phyloP scores from a whole-genome alignment of 1,140 invertebrate genomes.

The Cylas formicarius region DNA sequence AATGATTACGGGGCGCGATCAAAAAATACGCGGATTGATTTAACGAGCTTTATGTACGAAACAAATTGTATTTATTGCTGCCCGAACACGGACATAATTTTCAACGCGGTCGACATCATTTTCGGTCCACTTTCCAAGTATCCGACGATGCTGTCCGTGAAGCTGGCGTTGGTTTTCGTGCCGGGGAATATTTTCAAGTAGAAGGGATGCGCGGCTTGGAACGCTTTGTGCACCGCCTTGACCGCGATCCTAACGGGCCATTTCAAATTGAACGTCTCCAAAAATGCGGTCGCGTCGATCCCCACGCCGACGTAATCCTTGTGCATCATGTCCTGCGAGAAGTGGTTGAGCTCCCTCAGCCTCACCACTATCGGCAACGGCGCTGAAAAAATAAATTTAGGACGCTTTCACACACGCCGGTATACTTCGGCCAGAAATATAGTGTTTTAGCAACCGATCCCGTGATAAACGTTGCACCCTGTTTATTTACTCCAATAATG shows the following conservation, averaged over 20 bases:
- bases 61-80: no score
- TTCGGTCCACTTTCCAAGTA: no score
- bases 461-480: no score
- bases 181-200: slow-evolving; percentile 5
- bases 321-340: slow-evolving; percentile 9
- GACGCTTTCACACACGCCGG: background rate
- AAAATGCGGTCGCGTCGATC: slow-evolving; percentile 2
- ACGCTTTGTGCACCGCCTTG: background rate
- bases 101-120: no score
- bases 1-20: no score
- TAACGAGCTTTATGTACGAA: no score
- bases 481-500: no score
- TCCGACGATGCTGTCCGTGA: no score
- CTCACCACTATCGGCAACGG: background rate
- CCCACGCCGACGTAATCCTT: slow-evolving; percentile 4
- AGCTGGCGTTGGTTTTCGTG: background rate
- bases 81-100: no score
- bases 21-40: no score
- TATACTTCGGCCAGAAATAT: no score
- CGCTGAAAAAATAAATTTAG: slow-evolving; percentile 5
- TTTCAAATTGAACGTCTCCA: slow-evolving; percentile 10
- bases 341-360: slow-evolving; percentile 1
- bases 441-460: no score
- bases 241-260: slow-evolving; percentile 6
- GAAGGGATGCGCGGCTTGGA: slow-evolving; percentile 3